Evolutionary conservation across 1,140 invertebrate genomes (phyloP), one percentile per base, ranked within the genome.

Genomic region (Drosophila equinoxialis): DNA sequence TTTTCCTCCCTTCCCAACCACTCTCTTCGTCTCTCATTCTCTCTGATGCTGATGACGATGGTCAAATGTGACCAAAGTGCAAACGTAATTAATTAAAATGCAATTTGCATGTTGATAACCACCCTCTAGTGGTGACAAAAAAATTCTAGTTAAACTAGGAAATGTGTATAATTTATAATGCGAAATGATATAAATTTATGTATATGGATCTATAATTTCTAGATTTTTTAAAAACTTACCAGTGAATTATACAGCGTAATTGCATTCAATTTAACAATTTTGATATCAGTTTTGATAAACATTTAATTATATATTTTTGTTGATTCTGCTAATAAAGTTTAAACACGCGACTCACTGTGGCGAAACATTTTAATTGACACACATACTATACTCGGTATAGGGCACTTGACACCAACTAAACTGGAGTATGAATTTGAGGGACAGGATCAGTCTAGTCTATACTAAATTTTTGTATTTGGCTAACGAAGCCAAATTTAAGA

Each of bases 341-440:
- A 74, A 87, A 87, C 83, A 82, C 82, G 61, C 83, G 85, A 86
- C 66, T 82, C 82, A 82, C 83, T 82, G 71, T 68, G 83, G 75
- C 81, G 83, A 79, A 73, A 83, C 68, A 79, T 86, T 86, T 87
- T 86, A 86, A 86, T 86, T 86, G 83, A 86, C 83, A 86, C 79
- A 86, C 82, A 86, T 78, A 30, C 30, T 30, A 65, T 45, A 66
- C 62, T 59, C 41, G 65, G 48, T 33, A 71, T 39, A 35, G 45
- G 35, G 62, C 42, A 78, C 71, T 54, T 51, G 20, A 51, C 45
- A 51, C 45, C 45, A 51, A 51, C 45, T 59, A 58, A 39, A 14
- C 26, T 51, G 45, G 61, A 59, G 13, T 30, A 39, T 62, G n/a
- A 30, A 30, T 30, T 42, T n/a, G 45, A 10, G 45, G 35, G 17